These are phyloP conservation scores for Ramphastos sulfuratus DNA, from an alignment of 2,113 vertebrate species.

Conservation along the genomic window DNA sequence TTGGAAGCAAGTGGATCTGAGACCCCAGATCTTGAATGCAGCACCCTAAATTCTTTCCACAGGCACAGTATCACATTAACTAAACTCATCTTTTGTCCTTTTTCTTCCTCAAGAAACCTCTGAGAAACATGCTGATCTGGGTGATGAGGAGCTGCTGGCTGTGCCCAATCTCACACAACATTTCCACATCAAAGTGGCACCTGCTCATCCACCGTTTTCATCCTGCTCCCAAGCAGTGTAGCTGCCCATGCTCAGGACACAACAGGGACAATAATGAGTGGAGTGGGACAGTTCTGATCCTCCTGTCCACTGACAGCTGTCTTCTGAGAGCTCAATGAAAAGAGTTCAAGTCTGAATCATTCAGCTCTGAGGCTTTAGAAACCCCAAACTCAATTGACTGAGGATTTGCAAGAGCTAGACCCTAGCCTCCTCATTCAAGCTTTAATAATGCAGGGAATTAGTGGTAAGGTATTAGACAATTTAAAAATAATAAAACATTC, in stretches of 20 bases:
- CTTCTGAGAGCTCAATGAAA: background rate
- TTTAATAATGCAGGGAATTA: conserved; percentile 36
- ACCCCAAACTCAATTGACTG: conserved; percentile 6
- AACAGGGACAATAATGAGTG: rapidly evolving
- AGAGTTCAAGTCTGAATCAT: background rate
- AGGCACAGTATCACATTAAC: rapidly evolving
- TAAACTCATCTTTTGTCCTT: rapidly evolving
- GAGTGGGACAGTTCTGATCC: background rate
- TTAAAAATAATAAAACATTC: conserved; percentile 43
- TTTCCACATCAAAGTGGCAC: background rate
- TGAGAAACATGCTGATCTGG: rapidly evolving
- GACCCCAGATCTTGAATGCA: background rate
- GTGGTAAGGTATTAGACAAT: background rate
- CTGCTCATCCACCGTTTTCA: background rate
- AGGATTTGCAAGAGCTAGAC: conserved; percentile 34
- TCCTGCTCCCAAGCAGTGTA: background rate
- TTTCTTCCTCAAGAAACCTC: background rate
- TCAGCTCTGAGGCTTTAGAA: background rate
- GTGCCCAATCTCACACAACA: rapidly evolving
- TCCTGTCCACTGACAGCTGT: background rate
- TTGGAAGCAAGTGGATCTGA: background rate
- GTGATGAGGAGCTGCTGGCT: background rate
- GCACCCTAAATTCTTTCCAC: background rate
- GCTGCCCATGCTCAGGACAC: background rate
- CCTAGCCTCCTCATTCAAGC: background rate